These are phyloP conservation scores for Lucilia cuprina DNA, from an alignment of 1,140 invertebrate genomes.

Conservation along the genomic window DNA sequence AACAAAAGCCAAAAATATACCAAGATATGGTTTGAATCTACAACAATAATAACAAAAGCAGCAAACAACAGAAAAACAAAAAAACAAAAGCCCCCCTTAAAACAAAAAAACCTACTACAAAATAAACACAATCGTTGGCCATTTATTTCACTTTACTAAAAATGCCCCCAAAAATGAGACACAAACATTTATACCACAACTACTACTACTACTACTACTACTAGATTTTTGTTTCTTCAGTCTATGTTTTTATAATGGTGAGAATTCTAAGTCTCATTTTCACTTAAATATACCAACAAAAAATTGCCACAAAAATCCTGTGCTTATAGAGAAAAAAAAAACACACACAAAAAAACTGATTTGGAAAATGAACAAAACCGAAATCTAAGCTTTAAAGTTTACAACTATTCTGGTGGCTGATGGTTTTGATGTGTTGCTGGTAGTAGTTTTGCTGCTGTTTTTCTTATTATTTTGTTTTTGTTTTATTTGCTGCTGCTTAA, in stretches of 20 bases:
- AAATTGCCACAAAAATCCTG: not conserved
- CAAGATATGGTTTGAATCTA: not conserved
- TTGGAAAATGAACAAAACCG: not conserved
- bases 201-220: not conserved
- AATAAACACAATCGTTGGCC: slow-evolving; percentile 39
- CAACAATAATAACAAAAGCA: not conserved
- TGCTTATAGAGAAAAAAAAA: not conserved
- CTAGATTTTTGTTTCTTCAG: not conserved
- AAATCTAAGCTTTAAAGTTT: slow-evolving; percentile 1
- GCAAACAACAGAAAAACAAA: slow-evolving; percentile 10
- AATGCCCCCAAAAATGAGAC: slow-evolving; percentile 13
- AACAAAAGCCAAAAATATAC: not conserved
- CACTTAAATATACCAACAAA: not conserved
- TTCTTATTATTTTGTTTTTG: not conserved
- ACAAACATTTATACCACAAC: not conserved
- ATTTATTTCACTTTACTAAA: slow-evolving; percentile 42
- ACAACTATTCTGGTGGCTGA: slow-evolving; percentile 25
- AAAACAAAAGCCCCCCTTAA: not conserved
- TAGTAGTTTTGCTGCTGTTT: not conserved
- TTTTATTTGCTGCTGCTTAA: slow-evolving; percentile 36
- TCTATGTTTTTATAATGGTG: slow-evolving; percentile 3
- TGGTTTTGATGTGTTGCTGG: slow-evolving; percentile 13
- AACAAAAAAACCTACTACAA: not conserved
- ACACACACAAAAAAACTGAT: not conserved
- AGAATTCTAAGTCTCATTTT: slow-evolving; percentile 27